Percentiles rank a stretch among this genome's conserved stretches.
Conservation (phyloP, 2,797 vertebrate species). For the Dicrostonyx torquatus region DNA sequence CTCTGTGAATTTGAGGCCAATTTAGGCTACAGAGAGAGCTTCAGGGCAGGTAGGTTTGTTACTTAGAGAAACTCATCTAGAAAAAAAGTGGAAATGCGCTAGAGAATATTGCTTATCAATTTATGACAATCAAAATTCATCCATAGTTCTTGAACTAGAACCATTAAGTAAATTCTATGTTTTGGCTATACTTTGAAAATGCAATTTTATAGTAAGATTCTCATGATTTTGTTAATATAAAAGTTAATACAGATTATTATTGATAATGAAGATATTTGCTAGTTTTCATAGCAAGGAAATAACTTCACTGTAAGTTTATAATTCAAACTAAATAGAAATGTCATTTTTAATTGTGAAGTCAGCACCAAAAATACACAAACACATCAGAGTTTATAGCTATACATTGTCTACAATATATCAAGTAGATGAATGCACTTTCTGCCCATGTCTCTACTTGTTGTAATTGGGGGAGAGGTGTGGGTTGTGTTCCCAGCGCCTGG, state of each 20-base stretch:
- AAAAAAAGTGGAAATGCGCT: background rate
- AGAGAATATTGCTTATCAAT: background rate
- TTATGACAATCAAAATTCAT: background rate
- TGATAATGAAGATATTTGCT: background rate
- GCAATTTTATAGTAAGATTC: conserved; percentile 9
- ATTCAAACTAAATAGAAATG: conserved; percentile 28
- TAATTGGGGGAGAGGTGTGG: no score
- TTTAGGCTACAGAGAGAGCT: no score
- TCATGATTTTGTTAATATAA: conserved; percentile 11
- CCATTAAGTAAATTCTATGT: background rate
- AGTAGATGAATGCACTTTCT: background rate
- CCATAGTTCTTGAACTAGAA: conserved; percentile 11
- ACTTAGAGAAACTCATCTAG: no score
- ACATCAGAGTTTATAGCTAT: background rate
- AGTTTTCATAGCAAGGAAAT: conserved; percentile 15
- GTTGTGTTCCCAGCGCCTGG: no score
- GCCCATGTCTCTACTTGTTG: background rate
- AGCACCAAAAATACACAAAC: background rate
- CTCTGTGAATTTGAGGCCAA: no score
- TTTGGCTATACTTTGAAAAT: background rate
- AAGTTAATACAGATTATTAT: background rate
- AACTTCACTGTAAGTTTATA: background rate
- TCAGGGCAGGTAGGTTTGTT: no score
- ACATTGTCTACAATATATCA: background rate
- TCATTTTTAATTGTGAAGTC: background rate